Conservation (phyloP, 2,113 vertebrate species). For the Danio rerio region GRCz12tu NC_133185.1:15071501-15072000, state of each 20-base stretch:
- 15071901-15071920: not conserved
- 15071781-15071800: constrained; percentile 1
- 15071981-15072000: not conserved
- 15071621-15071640: not conserved
- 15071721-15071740: not conserved
- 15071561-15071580: not conserved
- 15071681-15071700: not conserved
- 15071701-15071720: not conserved
- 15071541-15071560: not conserved
- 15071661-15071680: not conserved
- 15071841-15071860: constrained; percentile 45
- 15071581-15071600: not conserved
- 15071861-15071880: constrained; percentile 38
- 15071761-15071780: constrained; percentile 21
- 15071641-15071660: not conserved
- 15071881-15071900: constrained; percentile 48
- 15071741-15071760: not conserved
- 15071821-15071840: constrained; percentile 13
- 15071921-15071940: constrained; percentile 34
- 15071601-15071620: not conserved
- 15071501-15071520: too few relatives aligned
- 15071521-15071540: not conserved
- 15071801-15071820: constrained; percentile 33
- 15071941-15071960: constrained; percentile 29
- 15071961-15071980: not conserved